Percentiles rank a stretch among this genome's conserved stretches.
These are phyloP conservation scores for Phymatocera aterrima DNA, from an alignment of 2,888 invertebrate species.

Conservation along the genomic window DNA sequence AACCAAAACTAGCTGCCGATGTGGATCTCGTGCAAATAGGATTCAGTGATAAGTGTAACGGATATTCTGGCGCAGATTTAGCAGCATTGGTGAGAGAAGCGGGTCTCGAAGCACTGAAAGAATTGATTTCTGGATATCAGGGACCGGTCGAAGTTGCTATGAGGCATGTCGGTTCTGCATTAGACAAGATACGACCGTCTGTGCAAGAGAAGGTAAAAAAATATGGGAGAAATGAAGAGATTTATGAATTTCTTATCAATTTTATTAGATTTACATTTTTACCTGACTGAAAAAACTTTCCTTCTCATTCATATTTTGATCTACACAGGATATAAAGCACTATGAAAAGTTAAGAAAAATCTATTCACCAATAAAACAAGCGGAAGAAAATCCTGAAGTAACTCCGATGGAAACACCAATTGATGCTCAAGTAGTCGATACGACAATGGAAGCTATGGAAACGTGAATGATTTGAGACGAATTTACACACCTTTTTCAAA, in stretches of 20 bases:
- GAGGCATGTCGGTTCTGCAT: conserved; percentile 86
- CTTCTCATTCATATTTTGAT: too few species aligned
- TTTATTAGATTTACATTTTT: neutral
- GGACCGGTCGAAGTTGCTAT: conserved; percentile 76
- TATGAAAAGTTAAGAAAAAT: conserved; percentile 85
- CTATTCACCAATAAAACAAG: conserved; percentile 79
- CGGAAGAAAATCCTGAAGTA: conserved; percentile 80
- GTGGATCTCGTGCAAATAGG: conserved; percentile 86
- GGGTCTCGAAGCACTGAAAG: conserved; percentile 87
- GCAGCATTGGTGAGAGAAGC: conserved; percentile 93
- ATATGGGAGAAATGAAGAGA: neutral
- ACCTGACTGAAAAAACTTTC: conserved; percentile 25
- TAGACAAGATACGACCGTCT: conserved; percentile 90
- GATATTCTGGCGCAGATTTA: conserved; percentile 96
- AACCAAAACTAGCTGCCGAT: conserved; percentile 85
- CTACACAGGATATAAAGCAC: conserved; percentile 84
- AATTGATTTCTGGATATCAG: conserved; percentile 80
- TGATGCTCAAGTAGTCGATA: conserved; percentile 60
- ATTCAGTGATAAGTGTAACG: conserved; percentile 80
- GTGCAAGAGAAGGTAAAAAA: conserved; percentile 83
- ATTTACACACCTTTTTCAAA: neutral
- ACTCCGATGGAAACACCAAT: conserved; percentile 59
- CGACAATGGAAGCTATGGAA: conserved; percentile 69
- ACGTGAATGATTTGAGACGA: conserved; percentile 57
- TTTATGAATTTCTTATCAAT: neutral